phyloP scores from a whole-genome alignment of 1,140 invertebrate genomes.

The Lasaia peninsularis region DNA sequence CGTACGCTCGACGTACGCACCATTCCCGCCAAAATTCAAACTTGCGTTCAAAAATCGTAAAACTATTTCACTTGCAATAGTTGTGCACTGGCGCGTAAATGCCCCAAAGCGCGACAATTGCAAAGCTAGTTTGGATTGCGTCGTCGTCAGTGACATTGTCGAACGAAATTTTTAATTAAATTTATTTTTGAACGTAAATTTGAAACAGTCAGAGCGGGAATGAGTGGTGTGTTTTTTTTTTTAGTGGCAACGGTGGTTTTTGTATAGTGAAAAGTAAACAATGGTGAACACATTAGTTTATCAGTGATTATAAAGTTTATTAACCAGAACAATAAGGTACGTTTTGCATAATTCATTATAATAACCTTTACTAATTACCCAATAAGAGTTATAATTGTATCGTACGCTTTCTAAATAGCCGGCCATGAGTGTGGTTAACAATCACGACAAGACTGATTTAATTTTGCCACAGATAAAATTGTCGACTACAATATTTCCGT shows the following conservation, averaged over 20 bases:
- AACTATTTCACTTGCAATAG: conserved; percentile 51
- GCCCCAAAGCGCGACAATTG: conserved; percentile 49
- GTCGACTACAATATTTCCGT: conserved; percentile 20
- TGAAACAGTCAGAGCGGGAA: conserved; percentile 56
- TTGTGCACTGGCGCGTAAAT: conserved; percentile 57
- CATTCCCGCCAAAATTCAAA: conserved; percentile 68
- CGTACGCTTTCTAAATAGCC: conserved; percentile 68
- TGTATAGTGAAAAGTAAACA: conserved; percentile 51
- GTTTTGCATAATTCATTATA: conserved; percentile 43
- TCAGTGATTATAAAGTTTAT: conserved; percentile 37
- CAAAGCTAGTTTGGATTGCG: conserved; percentile 57
- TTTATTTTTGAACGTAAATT: conserved; percentile 50
- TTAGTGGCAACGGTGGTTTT: conserved; percentile 59
- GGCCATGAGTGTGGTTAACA: conserved; percentile 66
- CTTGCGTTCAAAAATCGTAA: conserved; percentile 48
- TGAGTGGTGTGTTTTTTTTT: conserved; percentile 56
- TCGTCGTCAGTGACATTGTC: conserved; percentile 60
- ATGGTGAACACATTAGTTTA: conserved; percentile 67
- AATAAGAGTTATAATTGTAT: conserved; percentile 57
- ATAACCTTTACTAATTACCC: conserved; percentile 41
- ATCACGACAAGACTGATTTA: conserved; percentile 58
- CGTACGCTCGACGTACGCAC: conserved; percentile 63
- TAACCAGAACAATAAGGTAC: conserved; percentile 36
- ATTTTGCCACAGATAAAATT: conserved; percentile 40
- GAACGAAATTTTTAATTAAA: conserved; percentile 15